Conservation (phyloP, 2,113 vertebrate species). For the Bombycilla garrulus region DNA sequence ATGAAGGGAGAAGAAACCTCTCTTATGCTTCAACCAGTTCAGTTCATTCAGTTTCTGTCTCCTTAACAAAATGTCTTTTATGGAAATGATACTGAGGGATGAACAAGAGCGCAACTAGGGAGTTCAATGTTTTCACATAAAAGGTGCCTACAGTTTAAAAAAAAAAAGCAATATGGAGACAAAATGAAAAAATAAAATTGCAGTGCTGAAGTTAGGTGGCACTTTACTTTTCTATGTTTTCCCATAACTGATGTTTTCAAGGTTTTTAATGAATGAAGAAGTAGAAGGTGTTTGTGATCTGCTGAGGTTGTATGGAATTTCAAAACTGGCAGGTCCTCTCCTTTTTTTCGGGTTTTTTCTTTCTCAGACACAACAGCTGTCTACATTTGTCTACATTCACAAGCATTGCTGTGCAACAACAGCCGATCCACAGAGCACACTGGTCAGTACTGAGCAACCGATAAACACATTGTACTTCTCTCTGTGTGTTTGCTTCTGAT, state of each 20-base stretch:
- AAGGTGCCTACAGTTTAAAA: not conserved
- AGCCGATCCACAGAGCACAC: not conserved
- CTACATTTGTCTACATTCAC: not conserved
- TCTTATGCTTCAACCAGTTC: not conserved
- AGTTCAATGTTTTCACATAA: not conserved
- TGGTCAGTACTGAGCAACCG: not conserved
- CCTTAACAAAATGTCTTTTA: not conserved
- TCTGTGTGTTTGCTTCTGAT: not conserved
- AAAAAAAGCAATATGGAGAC: not conserved
- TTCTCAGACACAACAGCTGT: not conserved
- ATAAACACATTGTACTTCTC: not conserved
- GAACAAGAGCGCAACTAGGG: not conserved
- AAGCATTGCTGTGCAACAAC: not conserved
- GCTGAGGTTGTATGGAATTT: not conserved
- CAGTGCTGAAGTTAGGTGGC: not conserved
- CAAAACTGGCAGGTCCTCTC: not conserved
- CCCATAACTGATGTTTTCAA: not conserved
- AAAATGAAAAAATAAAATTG: not conserved
- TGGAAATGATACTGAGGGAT: not conserved
- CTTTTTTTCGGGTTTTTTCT: not conserved
- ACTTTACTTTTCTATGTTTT: not conserved
- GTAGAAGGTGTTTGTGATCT: not conserved
- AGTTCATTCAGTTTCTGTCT: not conserved
- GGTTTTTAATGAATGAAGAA: not conserved
- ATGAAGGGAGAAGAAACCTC: not conserved